Percentiles rank a stretch among this genome's conserved stretches.
These are phyloP conservation scores for Xenopus laevis DNA, from an alignment of 2,113 vertebrate genomes.

Conservation along the genomic window DNA sequence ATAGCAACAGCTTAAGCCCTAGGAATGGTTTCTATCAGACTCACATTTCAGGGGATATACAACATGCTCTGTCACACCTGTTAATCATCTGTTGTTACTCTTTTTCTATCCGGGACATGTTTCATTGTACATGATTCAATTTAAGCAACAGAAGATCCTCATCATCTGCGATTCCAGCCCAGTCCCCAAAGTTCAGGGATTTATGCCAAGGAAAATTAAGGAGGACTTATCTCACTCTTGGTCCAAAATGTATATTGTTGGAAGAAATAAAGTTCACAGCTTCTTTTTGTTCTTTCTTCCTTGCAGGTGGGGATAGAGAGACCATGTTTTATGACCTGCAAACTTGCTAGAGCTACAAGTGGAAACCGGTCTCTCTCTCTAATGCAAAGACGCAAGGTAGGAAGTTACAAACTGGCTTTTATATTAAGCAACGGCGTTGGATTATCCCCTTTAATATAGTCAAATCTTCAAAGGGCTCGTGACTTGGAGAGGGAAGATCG, in stretches of 20 bases:
- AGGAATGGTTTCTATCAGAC: constrained; percentile 69
- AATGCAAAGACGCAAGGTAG: constrained; percentile 57
- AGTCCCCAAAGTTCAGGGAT: constrained; percentile 2
- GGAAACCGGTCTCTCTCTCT: constrained; percentile 46
- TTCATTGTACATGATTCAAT: constrained; percentile 71
- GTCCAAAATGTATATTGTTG: constrained; percentile 23
- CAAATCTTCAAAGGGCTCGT: constrained; percentile 49
- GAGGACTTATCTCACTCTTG: constrained; percentile 46
- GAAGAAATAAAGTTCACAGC: constrained; percentile 50
- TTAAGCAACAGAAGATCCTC: constrained; percentile 36
- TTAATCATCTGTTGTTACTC: constrained; percentile 72
- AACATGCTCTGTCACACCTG: constrained; percentile 70
- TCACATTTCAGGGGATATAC: constrained; percentile 63
- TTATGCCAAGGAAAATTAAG: constrained; percentile 45
- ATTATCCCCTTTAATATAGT: constrained; percentile 49
- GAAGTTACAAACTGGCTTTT: constrained; percentile 58
- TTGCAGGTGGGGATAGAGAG: constrained; percentile 44
- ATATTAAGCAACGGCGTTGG: constrained; percentile 53
- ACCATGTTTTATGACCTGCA: constrained; percentile 60
- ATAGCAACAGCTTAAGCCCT: constrained; percentile 59
- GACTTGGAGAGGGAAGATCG: constrained; percentile 31
- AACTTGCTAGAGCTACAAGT: constrained; percentile 49
- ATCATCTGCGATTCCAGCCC: not conserved
- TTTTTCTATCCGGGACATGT: constrained; percentile 68
- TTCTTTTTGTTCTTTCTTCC: constrained; percentile 52